Evolutionary conservation across 2,888 invertebrate species (phyloP).

Genomic region (Caenorhabditis uteleia): DNA sequence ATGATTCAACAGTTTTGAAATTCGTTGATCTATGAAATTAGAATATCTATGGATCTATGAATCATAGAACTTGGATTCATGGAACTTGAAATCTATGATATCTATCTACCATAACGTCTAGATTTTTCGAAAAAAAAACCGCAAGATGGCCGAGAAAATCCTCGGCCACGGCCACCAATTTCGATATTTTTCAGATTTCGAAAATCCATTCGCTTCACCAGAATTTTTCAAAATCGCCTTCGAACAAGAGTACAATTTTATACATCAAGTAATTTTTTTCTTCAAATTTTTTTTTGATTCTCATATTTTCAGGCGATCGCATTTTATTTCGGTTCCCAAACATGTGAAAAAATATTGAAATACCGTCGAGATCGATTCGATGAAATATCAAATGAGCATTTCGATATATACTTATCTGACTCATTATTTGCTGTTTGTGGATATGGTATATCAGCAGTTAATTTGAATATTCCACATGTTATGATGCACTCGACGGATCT

Average conservation of each 20-base stretch:
- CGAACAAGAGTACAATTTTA: conserved; percentile 28
- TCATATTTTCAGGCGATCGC: conserved; percentile 20
- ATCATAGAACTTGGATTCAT: too few species aligned
- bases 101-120: too few species aligned
- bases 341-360: conserved; percentile 16
- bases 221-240: conserved; percentile 32
- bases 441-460: conserved; percentile 26
- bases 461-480: conserved; percentile 24
- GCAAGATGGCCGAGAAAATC: too few species aligned
- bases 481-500: conserved; percentile 41
- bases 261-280: conserved; percentile 27
- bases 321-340: conserved; percentile 23
- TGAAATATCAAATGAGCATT: conserved; percentile 31
- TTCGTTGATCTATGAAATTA: too few species aligned
- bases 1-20: too few species aligned
- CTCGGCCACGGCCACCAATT: too few species aligned
- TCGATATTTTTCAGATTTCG: conserved; percentile 21
- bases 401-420: conserved; percentile 28
- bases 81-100: too few species aligned
- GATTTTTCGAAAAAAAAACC: too few species aligned
- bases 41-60: too few species aligned
- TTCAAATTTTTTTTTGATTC: not conserved
- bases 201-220: conserved; percentile 20
- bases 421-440: conserved; percentile 33
- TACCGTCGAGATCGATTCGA: conserved; percentile 4